Conservation (phyloP, 2,113 vertebrate species). For the Silurus glanis region DNA sequence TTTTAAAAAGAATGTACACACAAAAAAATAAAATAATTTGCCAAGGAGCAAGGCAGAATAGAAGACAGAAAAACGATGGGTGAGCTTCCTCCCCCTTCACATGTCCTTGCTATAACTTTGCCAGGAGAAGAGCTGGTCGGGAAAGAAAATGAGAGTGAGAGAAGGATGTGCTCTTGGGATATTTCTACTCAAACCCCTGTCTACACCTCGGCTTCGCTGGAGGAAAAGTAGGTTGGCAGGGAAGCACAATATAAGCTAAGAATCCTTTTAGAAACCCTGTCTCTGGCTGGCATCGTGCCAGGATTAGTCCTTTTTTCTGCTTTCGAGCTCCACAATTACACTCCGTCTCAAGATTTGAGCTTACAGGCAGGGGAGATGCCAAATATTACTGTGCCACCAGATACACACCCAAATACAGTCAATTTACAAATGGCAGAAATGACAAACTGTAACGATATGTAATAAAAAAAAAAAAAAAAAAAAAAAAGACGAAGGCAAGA, state of each 20-base stretch:
- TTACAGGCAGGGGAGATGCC: conserved; percentile 42
- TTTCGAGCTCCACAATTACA: conserved; percentile 62
- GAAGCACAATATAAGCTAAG: neutral
- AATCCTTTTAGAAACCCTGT: conserved; percentile 5
- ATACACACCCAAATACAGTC: conserved; percentile 59
- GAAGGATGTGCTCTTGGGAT: neutral
- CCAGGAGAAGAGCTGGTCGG: conserved; percentile 23
- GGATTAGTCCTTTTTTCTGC: conserved; percentile 46
- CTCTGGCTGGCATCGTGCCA: conserved; percentile 51
- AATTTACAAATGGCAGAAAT: conserved; percentile 55
- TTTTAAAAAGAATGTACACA: conserved; percentile 30
- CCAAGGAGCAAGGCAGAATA: neutral
- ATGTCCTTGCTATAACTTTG: neutral
- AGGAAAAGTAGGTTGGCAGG: conserved; percentile 20
- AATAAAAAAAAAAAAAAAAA: neutral
- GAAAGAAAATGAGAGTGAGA: conserved; percentile 12
- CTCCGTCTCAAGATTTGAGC: conserved; percentile 40
- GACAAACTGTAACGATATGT: conserved; percentile 21
- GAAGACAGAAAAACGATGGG: neutral
- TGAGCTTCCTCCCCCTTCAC: neutral
- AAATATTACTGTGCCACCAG: conserved; percentile 52
- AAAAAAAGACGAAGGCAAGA: neutral
- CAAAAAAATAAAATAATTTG: conserved; percentile 1
- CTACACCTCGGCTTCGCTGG: neutral
- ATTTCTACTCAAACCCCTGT: neutral